These are phyloP conservation scores for Hypselothyrea guttata DNA, from an alignment of 2,888 invertebrate species.

Conservation along the genomic window DNA sequence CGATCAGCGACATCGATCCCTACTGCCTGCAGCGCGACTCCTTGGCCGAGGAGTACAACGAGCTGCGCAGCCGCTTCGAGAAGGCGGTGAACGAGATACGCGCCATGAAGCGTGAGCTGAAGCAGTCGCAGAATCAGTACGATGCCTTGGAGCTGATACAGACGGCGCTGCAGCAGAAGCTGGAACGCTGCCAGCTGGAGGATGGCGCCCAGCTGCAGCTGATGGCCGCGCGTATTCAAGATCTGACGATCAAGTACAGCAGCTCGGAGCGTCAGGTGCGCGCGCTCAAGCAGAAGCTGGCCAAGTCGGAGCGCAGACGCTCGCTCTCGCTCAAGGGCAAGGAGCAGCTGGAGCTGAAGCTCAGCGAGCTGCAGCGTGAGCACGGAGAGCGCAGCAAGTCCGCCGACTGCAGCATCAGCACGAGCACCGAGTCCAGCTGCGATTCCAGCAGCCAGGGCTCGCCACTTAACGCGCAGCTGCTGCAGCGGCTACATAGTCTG, in stretches of 20 bases:
- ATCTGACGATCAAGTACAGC: constrained; percentile 90
- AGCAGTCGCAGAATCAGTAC: constrained; percentile 90
- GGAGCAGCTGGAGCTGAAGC: constrained; percentile 92
- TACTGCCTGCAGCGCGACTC: constrained; percentile 89
- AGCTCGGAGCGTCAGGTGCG: constrained; percentile 92
- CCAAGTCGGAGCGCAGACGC: constrained; percentile 90
- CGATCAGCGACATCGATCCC: constrained; percentile 89
- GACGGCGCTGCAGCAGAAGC: constrained; percentile 88
- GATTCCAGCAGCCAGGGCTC: constrained; percentile 49
- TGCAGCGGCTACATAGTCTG: constrained; percentile 85
- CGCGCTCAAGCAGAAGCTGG: constrained; percentile 89
- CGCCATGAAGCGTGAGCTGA: constrained; percentile 90
- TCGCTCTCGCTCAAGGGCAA: constrained; percentile 92
- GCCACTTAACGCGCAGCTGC: constrained; percentile 83
- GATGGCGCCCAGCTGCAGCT: constrained; percentile 89
- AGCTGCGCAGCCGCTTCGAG: constrained; percentile 89
- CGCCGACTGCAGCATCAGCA: constrained; percentile 85
- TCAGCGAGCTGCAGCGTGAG: constrained; percentile 82
- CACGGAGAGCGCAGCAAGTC: constrained; percentile 85
- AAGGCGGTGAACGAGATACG: constrained; percentile 92
- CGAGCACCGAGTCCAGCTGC: constrained; percentile 82
- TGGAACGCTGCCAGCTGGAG: constrained; percentile 86
- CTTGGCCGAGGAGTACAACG: constrained; percentile 90
- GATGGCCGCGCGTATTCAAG: constrained; percentile 92
- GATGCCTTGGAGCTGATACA: constrained; percentile 92